Percentiles rank a stretch among this genome's conserved stretches.
Conservation (phyloP, 2,888 invertebrate species). For the Acleris literana region DNA sequence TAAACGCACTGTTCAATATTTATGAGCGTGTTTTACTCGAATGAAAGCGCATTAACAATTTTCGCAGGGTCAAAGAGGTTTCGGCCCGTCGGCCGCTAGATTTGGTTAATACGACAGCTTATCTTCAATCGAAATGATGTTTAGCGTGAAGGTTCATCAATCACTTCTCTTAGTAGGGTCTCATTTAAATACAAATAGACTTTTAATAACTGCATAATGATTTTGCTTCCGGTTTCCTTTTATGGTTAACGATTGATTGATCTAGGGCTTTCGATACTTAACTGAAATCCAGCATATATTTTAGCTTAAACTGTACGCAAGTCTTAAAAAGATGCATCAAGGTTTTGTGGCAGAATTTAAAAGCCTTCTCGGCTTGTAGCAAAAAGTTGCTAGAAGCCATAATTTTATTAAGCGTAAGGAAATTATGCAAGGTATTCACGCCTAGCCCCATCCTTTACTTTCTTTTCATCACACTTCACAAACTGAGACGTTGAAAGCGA, state of each 20-base stretch:
- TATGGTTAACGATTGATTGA: neutral
- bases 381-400: too few relatives aligned
- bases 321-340: too few relatives aligned
- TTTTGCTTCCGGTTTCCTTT: constrained; percentile 10
- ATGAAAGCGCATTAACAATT: constrained; percentile 32
- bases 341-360: neutral
- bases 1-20: constrained; percentile 19
- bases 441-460: neutral
- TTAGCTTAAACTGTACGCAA: too few relatives aligned
- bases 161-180: constrained; percentile 21
- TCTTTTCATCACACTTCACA: constrained; percentile 5
- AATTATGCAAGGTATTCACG: neutral
- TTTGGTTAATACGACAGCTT: constrained; percentile 23
- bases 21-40: constrained; percentile 15
- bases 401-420: too few relatives aligned
- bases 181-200: constrained; percentile 9
- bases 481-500: constrained; percentile 19
- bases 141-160: constrained; percentile 28
- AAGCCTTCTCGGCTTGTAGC: too few relatives aligned
- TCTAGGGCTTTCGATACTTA: neutral
- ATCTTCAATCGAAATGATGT: constrained; percentile 27
- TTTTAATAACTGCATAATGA: constrained; percentile 1
- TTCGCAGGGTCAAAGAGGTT: constrained; percentile 29
- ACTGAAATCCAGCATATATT: neutral
- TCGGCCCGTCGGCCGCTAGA: constrained; percentile 8